phyloP scores from a whole-genome alignment of 2,797 vertebrate species.

The Iguana delicatissima region DNA sequence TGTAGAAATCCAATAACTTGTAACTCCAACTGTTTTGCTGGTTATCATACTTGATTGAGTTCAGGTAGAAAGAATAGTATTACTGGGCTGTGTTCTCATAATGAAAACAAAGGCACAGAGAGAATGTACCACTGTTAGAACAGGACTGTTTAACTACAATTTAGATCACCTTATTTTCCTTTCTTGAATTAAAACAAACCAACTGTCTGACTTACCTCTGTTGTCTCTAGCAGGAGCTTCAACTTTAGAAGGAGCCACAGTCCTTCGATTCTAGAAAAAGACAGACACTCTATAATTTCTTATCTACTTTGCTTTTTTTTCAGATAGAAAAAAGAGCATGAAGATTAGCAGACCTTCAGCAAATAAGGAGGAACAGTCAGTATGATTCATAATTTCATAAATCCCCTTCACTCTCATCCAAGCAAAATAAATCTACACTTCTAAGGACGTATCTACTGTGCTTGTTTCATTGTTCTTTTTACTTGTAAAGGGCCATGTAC shows the following conservation, averaged over 20 bases:
- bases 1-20: background rate
- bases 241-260: slow-evolving; percentile 85
- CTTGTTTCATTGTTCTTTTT: too few species aligned
- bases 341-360: background rate
- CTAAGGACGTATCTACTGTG: background rate
- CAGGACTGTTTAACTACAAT: background rate
- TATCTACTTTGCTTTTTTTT: background rate
- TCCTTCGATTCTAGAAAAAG: slow-evolving; percentile 86
- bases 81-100: background rate
- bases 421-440: background rate
- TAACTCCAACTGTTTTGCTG: background rate
- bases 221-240: slow-evolving; percentile 90
- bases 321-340: background rate
- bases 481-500: too few species aligned
- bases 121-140: background rate
- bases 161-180: background rate
- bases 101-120: background rate
- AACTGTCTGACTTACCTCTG: slow-evolving; percentile 83
- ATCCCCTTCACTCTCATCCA: background rate
- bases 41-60: background rate
- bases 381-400: background rate
- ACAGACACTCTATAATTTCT: slow-evolving; percentile 44
- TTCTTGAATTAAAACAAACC: background rate
- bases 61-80: background rate
- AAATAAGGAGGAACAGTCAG: slow-evolving; percentile 9